Evolutionary conservation across 2,797 vertebrate species (phyloP), one percentile per base, ranked within the genome.

Genomic region (Gymnoscopelus microlampas): DNA sequence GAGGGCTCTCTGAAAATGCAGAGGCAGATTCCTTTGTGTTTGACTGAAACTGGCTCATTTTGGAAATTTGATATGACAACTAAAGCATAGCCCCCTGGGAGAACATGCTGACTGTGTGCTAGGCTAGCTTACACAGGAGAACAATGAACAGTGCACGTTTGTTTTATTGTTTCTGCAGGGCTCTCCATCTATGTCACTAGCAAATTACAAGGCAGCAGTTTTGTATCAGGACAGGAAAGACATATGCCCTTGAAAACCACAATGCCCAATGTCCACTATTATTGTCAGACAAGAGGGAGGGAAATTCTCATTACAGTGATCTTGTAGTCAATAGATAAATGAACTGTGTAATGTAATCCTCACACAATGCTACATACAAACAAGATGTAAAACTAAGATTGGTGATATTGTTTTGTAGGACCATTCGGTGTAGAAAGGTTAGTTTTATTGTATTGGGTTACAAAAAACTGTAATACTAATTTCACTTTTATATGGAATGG

Each of bases 41-140:
- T 73, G 86, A 78, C 63, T 61, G 64, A 77, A 80, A 77, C 78
- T 51, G 77, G 82, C 88, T 90, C 86, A 71, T 85, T 73, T 84
- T 85, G 59, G 66, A 83, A 87, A 80, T 6, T 26, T 78, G 77
- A 86, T 70, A 59, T 85, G 86, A 86, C 82, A 90, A 71, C 69
- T 71, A 60, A 85, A 79, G 69, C 68, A 64, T 44, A 76, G 84
- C 80, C 63, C 77, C 84, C 84, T 35, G 24, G 82, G 76, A 73
- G 60, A 13, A 10, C 9, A 69, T 68, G 70, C 62, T 83, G 50
- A 56, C 54, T 77, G 7, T 44, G 39, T 44, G 39, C 39, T 44
- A 10, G 39, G 9, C 39, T 8, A 44, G 39, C 39, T 44, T 44
- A 44, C 9, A 10, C 39, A 44, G 7, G 39, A 44, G 39, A 44